Conservation (phyloP, 2,113 vertebrate species). For the Petrocephalus zakoni region DNA sequence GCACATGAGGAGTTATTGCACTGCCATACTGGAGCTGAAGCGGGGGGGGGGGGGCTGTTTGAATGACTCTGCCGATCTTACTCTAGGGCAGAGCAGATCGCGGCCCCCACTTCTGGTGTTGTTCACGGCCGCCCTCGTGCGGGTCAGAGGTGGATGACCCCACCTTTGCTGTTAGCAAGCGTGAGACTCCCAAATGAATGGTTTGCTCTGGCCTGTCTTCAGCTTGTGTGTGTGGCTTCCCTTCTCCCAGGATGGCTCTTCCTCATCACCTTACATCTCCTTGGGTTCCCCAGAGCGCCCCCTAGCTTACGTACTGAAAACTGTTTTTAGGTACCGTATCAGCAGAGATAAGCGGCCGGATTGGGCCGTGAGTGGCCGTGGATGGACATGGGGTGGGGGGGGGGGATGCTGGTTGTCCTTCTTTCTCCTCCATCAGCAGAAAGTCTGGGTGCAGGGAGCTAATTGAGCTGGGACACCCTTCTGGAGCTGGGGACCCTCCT, state of each 20-base stretch:
- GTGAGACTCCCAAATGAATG: neutral
- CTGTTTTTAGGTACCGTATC: neutral
- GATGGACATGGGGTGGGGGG: neutral
- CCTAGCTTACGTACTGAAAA: neutral
- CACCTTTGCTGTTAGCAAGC: neutral
- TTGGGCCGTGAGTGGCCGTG: neutral
- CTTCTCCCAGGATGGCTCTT: neutral
- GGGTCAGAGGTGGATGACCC: neutral
- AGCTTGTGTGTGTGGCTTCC: neutral
- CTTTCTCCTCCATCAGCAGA: constrained; percentile 19
- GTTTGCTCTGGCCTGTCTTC: neutral
- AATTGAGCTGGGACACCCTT: constrained; percentile 18
- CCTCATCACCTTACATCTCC: neutral
- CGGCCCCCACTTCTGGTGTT: neutral
- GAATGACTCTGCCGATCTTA: neutral
- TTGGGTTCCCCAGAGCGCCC: neutral
- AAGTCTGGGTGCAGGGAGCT: constrained; percentile 2
- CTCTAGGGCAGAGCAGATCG: neutral
- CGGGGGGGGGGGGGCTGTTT: neutral
- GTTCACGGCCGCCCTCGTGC: neutral
- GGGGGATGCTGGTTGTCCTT: neutral
- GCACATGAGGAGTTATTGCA: neutral
- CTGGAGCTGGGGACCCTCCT: constrained; percentile 2
- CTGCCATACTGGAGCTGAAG: neutral
- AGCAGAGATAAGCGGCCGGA: neutral